Base-by-base conservation (phyloP, 2,113 vertebrate genomes). In the Rhinopomastus cyanomelas region DNA sequence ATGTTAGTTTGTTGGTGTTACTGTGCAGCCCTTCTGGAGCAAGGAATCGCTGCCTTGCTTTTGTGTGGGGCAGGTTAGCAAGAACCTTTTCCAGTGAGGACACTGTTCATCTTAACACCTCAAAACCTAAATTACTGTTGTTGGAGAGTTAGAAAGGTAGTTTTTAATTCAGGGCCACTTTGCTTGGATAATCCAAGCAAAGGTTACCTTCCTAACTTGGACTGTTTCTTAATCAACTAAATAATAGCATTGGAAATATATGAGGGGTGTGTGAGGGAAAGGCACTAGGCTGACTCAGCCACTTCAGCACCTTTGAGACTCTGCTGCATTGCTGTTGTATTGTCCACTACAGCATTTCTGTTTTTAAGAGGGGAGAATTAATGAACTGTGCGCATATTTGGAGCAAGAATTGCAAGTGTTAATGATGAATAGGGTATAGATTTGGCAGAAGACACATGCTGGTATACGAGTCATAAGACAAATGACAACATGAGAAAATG, bases 381-480 rank as follows among this genome's bases (percentile, higher is more conserved):
- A 39, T 39, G 32, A 79, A 14, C 21, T 39, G 0, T 60, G 23
- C 12, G 6, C 0, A 1, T 57, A 49, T n/a, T 65, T 46, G 30
- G 18, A 48, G 30, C 17, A 84, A 49, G 57, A 68, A n/a, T 61
- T 39, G 27, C 34, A 75, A 48, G 51, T 64, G 25, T 53, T 61
- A 42, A 39, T 39, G 42, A 19, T 53, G 15, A 60, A 10, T 39
- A n/a, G 10, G 9, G 7, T 30, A 30, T 39, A 11, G 22, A 37
- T 75, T 79, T 53, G 23, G 59, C 42, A 69, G 46, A 74, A 80
- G 37, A 78, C 3, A 4, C 64, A 30, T 16, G 11, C 8, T 36
- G 27, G 32, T 19, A 17, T 56, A 15, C 46, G 81, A 42, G 39
- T 42, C 4, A 5, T 0, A 0, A 71, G 65, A 55, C 34, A n/a